Conservation (phyloP, 2,888 invertebrate species). For the Buathra laborator region DNA sequence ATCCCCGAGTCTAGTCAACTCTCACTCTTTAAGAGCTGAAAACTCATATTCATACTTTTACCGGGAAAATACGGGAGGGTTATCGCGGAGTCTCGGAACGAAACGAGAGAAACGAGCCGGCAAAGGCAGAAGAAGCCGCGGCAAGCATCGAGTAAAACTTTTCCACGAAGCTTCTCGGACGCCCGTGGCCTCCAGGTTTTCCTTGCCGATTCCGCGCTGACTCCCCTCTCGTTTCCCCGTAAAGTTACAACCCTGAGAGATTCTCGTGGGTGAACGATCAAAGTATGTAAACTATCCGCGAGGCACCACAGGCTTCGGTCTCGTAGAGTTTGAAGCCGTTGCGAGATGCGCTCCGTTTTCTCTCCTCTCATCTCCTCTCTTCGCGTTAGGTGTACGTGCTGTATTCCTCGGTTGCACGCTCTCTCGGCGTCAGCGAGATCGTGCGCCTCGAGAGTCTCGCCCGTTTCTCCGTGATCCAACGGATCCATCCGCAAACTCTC, state of each 20-base stretch:
- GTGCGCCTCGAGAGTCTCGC: not conserved
- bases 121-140: constrained; percentile 18
- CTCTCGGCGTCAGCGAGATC: constrained; percentile 8
- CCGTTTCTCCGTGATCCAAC: constrained; percentile 39
- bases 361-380: not conserved
- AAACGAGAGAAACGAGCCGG: constrained; percentile 41
- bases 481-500: constrained; percentile 10
- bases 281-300: constrained; percentile 72
- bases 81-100: constrained; percentile 26
- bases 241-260: constrained; percentile 70
- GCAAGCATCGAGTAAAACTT: constrained; percentile 57
- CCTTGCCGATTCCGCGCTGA: constrained; percentile 22
- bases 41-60: not conserved
- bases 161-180: constrained; percentile 38
- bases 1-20: not conserved
- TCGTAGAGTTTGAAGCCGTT: constrained; percentile 57
- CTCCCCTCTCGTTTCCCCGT: constrained; percentile 37
- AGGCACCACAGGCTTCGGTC: constrained; percentile 42
- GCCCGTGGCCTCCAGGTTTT: constrained; percentile 19
- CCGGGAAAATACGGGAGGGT: no score
- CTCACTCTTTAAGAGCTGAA: not conserved
- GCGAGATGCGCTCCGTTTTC: constrained; percentile 21
- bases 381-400: constrained; percentile 30
- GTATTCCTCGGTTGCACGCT: constrained; percentile 25
- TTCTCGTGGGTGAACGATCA: constrained; percentile 71